Percentiles rank a stretch among this genome's conserved stretches.
These are phyloP conservation scores for Corbicula japonica DNA, from an alignment of 2,888 invertebrate genomes.

Conservation along the genomic window DNA sequence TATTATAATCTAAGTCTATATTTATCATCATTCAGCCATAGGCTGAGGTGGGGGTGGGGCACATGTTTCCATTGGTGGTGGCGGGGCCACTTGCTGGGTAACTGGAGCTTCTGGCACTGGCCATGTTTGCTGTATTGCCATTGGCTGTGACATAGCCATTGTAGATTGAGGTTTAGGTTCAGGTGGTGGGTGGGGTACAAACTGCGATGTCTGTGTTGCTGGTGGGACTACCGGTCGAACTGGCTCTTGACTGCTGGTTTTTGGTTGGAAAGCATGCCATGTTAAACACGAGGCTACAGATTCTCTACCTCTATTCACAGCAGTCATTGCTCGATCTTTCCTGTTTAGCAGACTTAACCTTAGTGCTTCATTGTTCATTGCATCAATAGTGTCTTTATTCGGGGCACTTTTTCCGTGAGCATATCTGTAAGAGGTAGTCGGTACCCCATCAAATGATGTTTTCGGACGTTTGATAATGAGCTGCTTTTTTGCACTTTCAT, in stretches of 20 bases:
- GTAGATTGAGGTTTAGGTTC: conserved; percentile 44
- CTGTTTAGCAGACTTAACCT: conserved; percentile 73
- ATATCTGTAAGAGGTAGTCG: conserved; percentile 81
- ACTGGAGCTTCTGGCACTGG: conserved; percentile 42
- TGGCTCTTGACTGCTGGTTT: conserved; percentile 33
- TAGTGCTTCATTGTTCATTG: conserved; percentile 79
- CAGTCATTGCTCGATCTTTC: conserved; percentile 74
- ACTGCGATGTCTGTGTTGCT: conserved; percentile 67
- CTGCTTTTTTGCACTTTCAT: conserved; percentile 63
- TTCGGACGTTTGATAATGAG: conserved; percentile 77
- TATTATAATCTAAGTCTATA: too few species aligned
- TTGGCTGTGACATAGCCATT: conserved; percentile 4
- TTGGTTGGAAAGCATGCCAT: conserved; percentile 71
- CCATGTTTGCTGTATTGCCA: conserved; percentile 45
- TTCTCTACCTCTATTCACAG: conserved; percentile 70
- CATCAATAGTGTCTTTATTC: conserved; percentile 75
- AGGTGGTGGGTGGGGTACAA: conserved; percentile 70
- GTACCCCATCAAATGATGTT: conserved; percentile 80
- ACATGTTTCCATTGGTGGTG: conserved; percentile 40
- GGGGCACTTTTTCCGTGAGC: conserved; percentile 81
- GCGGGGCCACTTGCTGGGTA: conserved; percentile 43
- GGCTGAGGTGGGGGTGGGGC: conserved; percentile 51
- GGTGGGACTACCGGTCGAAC: conserved; percentile 50
- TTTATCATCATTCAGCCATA: conserved; percentile 41
- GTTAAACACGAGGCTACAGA: conserved; percentile 82